A percentile compares a stretch with the other conserved stretches of the same genome.
phyloP scores from a whole-genome alignment of 2,888 invertebrate genomes.

The Agonopterix alstromeriana region DNA sequence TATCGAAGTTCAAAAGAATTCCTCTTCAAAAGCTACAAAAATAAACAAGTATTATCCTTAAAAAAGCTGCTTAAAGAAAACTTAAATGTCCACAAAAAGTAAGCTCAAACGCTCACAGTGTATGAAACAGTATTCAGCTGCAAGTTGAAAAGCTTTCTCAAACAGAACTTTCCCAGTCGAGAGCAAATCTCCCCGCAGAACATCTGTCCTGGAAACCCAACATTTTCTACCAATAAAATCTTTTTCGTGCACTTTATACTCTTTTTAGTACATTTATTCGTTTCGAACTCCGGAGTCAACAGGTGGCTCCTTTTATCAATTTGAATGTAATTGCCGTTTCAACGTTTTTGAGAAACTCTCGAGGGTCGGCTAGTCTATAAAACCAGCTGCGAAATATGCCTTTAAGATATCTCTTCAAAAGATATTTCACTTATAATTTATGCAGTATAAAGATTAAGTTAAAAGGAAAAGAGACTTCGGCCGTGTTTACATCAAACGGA shows the following conservation, averaged over 20 bases:
- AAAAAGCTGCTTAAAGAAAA: conserved; percentile 24
- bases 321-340: conserved; percentile 60
- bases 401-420: background rate
- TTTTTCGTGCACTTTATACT: conserved; percentile 36
- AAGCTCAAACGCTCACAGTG: conserved; percentile 27
- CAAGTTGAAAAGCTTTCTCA: conserved; percentile 39
- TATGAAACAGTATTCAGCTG: conserved; percentile 29
- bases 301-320: conserved; percentile 66
- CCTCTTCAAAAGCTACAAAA: conserved; percentile 7
- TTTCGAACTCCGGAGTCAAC: conserved; percentile 43
- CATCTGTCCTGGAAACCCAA: conserved; percentile 51
- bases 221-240: conserved; percentile 60
- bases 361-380: conserved; percentile 1
- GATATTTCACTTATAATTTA: background rate
- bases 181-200: conserved; percentile 48
- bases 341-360: conserved; percentile 20
- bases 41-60: conserved; percentile 11
- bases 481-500: conserved; percentile 1
- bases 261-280: conserved; percentile 23
- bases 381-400: conserved; percentile 4
- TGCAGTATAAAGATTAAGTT: too few relatives aligned
- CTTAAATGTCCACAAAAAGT: conserved; percentile 28
- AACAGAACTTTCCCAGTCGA: conserved; percentile 46
- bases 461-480: too few relatives aligned
- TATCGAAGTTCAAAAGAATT: conserved; percentile 10